These are phyloP conservation scores for Anas capensis DNA, from an alignment of 2,797 vertebrate species.

Conservation along the genomic window DNA sequence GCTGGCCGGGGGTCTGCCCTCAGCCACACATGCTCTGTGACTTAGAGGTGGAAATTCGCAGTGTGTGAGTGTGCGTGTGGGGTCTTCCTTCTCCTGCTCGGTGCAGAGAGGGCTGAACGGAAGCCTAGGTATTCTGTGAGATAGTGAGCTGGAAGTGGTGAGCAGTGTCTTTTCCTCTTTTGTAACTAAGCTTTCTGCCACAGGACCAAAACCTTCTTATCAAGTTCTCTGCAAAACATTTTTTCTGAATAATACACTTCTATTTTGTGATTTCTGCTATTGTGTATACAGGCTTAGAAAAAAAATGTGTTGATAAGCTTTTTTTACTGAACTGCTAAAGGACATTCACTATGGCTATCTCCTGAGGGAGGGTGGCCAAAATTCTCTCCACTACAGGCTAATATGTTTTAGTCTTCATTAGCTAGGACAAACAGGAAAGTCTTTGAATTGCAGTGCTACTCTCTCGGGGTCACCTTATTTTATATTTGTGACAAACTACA, in stretches of 20 bases:
- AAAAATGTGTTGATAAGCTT: not conserved
- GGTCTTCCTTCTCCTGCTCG: not conserved
- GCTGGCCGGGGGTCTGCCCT: not conserved
- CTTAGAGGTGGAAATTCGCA: not conserved
- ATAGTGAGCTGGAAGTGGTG: constrained; percentile 24
- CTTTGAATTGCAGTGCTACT: constrained; percentile 25
- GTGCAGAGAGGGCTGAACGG: not conserved
- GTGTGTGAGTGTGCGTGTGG: not conserved
- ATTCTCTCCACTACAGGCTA: constrained; percentile 19
- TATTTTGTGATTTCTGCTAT: constrained; percentile 8
- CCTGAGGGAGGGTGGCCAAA: constrained; percentile 49
- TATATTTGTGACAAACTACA: constrained; percentile 46
- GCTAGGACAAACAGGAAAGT: constrained; percentile 45
- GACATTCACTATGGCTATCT: not conserved
- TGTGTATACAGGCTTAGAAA: constrained; percentile 46
- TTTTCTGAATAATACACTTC: constrained; percentile 52
- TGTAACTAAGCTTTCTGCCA: constrained; percentile 36
- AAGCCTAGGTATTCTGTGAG: not conserved
- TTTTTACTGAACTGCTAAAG: constrained; percentile 35
- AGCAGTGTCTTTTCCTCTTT: constrained; percentile 19
- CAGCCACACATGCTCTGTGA: fast-evolving
- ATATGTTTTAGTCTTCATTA: constrained; percentile 56
- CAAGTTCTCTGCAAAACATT: constrained; percentile 49
- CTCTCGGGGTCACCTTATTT: constrained; percentile 42
- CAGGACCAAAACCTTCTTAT: constrained; percentile 38